Evolutionary conservation across 2,888 invertebrate species (phyloP), one percentile per base, ranked within the genome.

Genomic region (Lithophane leautieri): DNA sequence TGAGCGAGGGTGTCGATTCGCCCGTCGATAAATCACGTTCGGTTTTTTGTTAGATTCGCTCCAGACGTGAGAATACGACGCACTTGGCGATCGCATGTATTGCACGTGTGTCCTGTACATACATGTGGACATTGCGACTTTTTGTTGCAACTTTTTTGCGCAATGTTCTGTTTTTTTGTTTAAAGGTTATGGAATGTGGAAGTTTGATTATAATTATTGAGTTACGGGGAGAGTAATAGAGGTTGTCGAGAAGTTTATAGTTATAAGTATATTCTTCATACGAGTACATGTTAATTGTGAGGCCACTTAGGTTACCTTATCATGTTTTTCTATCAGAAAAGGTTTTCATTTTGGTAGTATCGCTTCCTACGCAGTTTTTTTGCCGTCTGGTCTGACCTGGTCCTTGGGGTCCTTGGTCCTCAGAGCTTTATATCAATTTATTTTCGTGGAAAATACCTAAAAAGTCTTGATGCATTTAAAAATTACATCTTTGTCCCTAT

Each of bases 11-110:
- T 73, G 86, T 82, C 81, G 81, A 82, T 79, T 73, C 74, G 85
- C 87, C 86, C 83, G 83, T 89, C 90, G 94, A 94, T 94, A 94
- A 93, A 94, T 93, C 94, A 94, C 92, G 91, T 89, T 86, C 84
- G 71, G 79, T 80, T 90, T 90, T 90, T 91, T 91, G 91, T 91
- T 75, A 82, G 79, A 83, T 83, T 83, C 86, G 84, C 82, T 81
- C 75, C 89, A 90, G 89, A 93, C 94, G 94, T 94, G 95, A 94
- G 94, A 94, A 94, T 89, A 73, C 81, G 80, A 79, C 81, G 89
- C 89, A 89, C 86, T 88, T 87, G 87, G 85, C 86, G 90, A 91
- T 92, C 91, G 92, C 90, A 91, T 89, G 85, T 73, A 81, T 81
- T 90, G 91, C 94, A 93, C 93, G 92, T 93, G 93, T 85, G 88